Evolutionary conservation across 2,888 invertebrate species (phyloP).

Genomic region (Ophion obscuratus): DNA sequence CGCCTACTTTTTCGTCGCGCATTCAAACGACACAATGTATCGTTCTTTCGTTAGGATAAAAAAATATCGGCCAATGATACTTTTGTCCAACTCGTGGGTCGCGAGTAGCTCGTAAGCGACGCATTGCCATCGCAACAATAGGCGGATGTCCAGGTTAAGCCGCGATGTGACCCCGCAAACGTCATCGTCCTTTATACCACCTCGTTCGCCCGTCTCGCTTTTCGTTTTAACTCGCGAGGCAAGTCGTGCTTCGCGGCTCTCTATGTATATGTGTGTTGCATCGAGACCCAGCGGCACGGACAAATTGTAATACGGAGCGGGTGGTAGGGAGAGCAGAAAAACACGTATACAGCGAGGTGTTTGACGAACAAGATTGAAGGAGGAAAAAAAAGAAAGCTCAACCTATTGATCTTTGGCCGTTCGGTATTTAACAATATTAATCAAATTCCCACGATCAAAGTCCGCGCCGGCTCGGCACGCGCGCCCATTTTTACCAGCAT

Average conservation of each 20-base stretch:
- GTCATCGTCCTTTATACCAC: conserved; percentile 14
- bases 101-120: conserved; percentile 22
- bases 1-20: background rate
- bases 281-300: no score
- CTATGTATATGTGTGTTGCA: no score
- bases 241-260: no score
- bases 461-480: conserved; percentile 7
- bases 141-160: conserved; percentile 81
- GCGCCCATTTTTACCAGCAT: background rate
- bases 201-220: background rate
- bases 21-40: background rate
- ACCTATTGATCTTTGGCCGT: conserved; percentile 25
- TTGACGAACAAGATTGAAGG: background rate
- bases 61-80: background rate
- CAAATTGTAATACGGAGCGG: background rate
- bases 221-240: background rate
- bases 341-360: background rate
- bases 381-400: conserved; percentile 30
- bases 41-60: background rate
- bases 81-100: background rate
- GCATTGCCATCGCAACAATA: conserved; percentile 74
- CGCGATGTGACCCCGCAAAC: conserved; percentile 52
- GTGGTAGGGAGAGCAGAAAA: background rate
- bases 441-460: conserved; percentile 48
- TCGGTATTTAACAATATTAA: conserved; percentile 9